Percentiles rank a stretch among this genome's conserved stretches.
These are phyloP conservation scores for Synanthedon myopaeformis DNA, from an alignment of 2,888 invertebrate genomes.

Conservation along the genomic window DNA sequence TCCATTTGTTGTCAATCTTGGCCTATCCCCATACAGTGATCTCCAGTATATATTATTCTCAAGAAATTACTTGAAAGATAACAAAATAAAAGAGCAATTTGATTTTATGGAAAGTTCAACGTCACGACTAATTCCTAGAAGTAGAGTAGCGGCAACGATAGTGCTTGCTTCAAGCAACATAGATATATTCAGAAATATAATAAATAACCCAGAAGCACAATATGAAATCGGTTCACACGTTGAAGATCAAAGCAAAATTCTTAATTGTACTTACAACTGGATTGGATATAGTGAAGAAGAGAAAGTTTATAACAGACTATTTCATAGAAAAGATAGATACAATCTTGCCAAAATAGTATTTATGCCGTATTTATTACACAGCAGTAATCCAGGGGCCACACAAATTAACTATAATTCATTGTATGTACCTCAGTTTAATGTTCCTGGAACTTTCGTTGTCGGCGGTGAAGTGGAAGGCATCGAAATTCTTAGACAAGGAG, in stretches of 20 bases:
- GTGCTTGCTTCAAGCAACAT: slow-evolving; percentile 94
- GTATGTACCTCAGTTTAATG: slow-evolving; percentile 83
- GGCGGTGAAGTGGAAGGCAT: slow-evolving; percentile 95
- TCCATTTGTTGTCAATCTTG: slow-evolving; percentile 87
- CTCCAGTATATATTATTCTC: slow-evolving; percentile 86
- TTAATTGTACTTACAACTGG: slow-evolving; percentile 97
- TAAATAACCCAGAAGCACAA: slow-evolving; percentile 89
- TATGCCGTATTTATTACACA: slow-evolving; percentile 90
- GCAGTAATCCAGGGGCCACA: slow-evolving; percentile 89
- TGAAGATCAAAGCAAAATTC: slow-evolving; percentile 90
- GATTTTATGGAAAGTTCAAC: slow-evolving; percentile 75
- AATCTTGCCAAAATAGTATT: slow-evolving; percentile 93
- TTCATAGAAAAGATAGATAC: slow-evolving; percentile 91
- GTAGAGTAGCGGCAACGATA: slow-evolving; percentile 91
- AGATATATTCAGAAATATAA: slow-evolving; percentile 88
- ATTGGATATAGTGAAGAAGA: slow-evolving; percentile 82
- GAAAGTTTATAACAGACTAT: slow-evolving; percentile 79
- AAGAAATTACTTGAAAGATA: slow-evolving; percentile 87
- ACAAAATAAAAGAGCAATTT: slow-evolving; percentile 88
- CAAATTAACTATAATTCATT: slow-evolving; percentile 82
- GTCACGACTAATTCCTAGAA: slow-evolving; percentile 85
- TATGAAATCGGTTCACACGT: slow-evolving; percentile 97
- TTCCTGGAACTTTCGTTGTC: slow-evolving; percentile 76
- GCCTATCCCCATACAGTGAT: slow-evolving; percentile 88
- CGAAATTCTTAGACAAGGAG: slow-evolving; percentile 83